Evolutionary conservation across 2,888 invertebrate genomes (phyloP).

Genomic region (Slavum lentiscoides): DNA sequence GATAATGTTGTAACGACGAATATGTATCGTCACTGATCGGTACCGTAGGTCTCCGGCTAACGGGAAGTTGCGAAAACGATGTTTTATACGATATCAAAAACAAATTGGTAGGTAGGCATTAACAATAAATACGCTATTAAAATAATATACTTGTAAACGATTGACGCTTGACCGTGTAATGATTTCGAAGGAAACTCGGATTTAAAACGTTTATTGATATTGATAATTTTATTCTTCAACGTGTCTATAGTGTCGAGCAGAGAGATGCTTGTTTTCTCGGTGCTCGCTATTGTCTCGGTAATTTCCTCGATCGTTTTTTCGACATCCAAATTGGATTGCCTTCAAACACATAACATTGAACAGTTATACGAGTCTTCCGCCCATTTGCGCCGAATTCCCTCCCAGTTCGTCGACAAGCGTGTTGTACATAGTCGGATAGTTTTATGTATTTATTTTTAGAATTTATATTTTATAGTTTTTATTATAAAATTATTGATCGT

Average conservation of each 20-base stretch:
- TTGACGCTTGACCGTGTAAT: slow-evolving; percentile 18
- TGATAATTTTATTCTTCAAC: slow-evolving; percentile 1
- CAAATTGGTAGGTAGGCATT: too few relatives aligned
- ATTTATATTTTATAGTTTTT: background rate
- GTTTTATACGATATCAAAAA: background rate
- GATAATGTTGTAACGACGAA: slow-evolving; percentile 21
- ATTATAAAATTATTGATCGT: background rate
- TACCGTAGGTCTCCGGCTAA: slow-evolving; percentile 29
- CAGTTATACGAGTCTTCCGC: too few relatives aligned
- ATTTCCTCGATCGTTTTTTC: slow-evolving; percentile 5
- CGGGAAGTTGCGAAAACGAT: background rate
- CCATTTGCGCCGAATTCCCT: too few relatives aligned
- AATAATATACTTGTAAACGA: slow-evolving; percentile 33
- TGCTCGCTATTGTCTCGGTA: slow-evolving; percentile 17
- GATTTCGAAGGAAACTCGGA: slow-evolving; percentile 33
- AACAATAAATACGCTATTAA: too few relatives aligned
- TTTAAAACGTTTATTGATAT: slow-evolving; percentile 34
- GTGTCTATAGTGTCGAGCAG: slow-evolving; percentile 24
- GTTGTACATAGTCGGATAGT: too few relatives aligned
- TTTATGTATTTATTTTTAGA: background rate
- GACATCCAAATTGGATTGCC: background rate
- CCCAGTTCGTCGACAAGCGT: background rate
- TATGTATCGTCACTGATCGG: background rate
- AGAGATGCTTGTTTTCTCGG: background rate
- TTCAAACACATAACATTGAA: background rate